These are phyloP conservation scores for Neodiprion lecontei DNA, from an alignment of 1,140 invertebrate species.

Conservation along the genomic window DNA sequence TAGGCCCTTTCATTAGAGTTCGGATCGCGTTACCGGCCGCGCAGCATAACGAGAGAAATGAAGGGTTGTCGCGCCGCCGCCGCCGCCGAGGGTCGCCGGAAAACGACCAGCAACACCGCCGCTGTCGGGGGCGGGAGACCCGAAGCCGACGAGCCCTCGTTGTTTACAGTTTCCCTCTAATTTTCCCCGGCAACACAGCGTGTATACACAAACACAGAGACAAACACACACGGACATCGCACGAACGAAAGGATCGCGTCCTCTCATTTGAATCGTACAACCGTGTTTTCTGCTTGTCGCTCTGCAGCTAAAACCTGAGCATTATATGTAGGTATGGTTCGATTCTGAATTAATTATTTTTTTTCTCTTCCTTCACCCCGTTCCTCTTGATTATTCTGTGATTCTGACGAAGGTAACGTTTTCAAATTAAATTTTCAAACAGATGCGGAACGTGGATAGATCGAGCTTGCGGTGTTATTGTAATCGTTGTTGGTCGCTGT, in stretches of 20 bases:
- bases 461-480: no score
- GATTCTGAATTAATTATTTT: no score
- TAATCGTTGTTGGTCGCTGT: no score
- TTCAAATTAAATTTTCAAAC: no score
- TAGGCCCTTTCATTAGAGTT: conserved; percentile 7
- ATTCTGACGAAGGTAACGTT: no score
- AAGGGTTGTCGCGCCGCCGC: background rate
- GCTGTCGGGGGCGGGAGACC: background rate
- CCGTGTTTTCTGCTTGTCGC: background rate
- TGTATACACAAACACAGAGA: background rate
- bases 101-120: no score
- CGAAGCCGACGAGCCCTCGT: background rate
- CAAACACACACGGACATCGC: no score
- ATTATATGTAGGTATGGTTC: no score
- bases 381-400: no score
- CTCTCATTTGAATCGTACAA: background rate
- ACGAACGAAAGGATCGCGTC: background rate
- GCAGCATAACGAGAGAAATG: background rate
- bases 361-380: no score
- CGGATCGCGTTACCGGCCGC: conserved; percentile 3
- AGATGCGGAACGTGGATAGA: no score
- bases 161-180: conserved; percentile 5
- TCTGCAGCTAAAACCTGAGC: background rate
- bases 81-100: no score
- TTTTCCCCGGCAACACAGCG: background rate